Conservation (phyloP, 37 sponge, comb jelly and placozoan species). For the Ephydatia muelleri region DNA sequence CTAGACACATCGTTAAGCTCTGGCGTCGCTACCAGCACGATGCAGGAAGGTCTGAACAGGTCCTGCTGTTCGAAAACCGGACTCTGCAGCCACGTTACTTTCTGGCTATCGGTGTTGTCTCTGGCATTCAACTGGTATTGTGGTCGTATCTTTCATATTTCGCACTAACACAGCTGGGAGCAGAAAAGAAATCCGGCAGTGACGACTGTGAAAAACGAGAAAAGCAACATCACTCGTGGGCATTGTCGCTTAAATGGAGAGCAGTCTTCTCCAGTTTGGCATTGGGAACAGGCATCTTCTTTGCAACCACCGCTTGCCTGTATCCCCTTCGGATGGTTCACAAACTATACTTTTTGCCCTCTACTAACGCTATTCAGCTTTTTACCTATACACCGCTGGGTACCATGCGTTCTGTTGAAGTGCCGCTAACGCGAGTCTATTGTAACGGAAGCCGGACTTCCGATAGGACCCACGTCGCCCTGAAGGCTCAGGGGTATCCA, state of each 20-base stretch:
- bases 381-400: conserved; percentile 50
- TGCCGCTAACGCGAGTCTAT: conserved; percentile 16
- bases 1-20: background rate
- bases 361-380: conserved; percentile 3
- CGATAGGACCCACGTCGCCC: conserved; percentile 8
- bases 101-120: conserved; percentile 28
- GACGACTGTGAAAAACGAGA: background rate
- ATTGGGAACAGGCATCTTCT: conserved; percentile 50
- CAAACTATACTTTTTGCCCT: conserved; percentile 17
- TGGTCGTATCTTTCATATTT: conserved; percentile 67
- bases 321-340: conserved; percentile 55
- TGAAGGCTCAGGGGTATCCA: conserved; percentile 58
- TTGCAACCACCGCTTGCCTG: conserved; percentile 58
- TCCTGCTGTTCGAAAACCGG: conserved; percentile 34
- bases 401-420: conserved; percentile 4
- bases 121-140: conserved; percentile 56
- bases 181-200: background rate
- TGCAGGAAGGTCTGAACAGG: background rate
- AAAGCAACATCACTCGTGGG: background rate
- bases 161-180: conserved; percentile 41
- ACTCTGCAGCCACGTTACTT: conserved; percentile 32
- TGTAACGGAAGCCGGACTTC: background rate
- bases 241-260: conserved; percentile 49
- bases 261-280: conserved; percentile 26
- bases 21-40: background rate